Percentiles rank a stretch among this genome's conserved stretches.
phyloP scores from a whole-genome alignment of 2,797 vertebrate genomes.

The Girardinus metallicus region DNA sequence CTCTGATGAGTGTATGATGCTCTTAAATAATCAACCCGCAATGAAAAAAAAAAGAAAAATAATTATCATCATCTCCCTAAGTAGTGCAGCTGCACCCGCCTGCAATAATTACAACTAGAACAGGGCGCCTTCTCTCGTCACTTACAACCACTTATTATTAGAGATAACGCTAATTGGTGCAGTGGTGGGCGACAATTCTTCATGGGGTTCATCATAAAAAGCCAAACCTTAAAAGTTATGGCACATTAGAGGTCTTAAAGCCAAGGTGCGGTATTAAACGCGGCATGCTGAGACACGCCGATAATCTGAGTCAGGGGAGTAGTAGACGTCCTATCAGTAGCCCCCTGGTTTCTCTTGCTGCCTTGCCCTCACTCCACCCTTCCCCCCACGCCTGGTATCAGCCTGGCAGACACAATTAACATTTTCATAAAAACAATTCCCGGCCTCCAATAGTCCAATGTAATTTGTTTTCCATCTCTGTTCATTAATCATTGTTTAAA shows the following conservation, averaged over 20 bases:
- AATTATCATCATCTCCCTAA: conserved; percentile 85
- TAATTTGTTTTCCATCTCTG: conserved; percentile 99
- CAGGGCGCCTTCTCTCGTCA: conserved; percentile 80
- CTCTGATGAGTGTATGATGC: conserved; percentile 85
- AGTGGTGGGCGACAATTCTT: conserved; percentile 77
- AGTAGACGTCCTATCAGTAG: conserved; percentile 73
- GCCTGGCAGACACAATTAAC: conserved; percentile 98
- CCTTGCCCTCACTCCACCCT: conserved; percentile 71
- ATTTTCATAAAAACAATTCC: conserved; percentile 99
- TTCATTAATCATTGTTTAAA: conserved; percentile 99
- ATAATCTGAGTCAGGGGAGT: conserved; percentile 74
- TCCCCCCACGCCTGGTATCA: conserved; percentile 78
- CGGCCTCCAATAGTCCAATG: conserved; percentile 99
- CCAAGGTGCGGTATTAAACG: conserved; percentile 74
- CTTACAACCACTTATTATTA: conserved; percentile 84
- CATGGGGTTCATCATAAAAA: conserved; percentile 76
- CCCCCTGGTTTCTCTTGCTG: conserved; percentile 64
- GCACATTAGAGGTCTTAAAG: conserved; percentile 73
- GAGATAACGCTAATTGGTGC: conserved; percentile 81
- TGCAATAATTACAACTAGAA: conserved; percentile 83
- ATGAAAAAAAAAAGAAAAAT: conserved; percentile 80
- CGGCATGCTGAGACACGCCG: conserved; percentile 60
- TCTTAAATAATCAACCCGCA: conserved; percentile 85
- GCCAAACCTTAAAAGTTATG: conserved; percentile 77
- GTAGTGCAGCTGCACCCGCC: conserved; percentile 83